Conservation (phyloP, 2,113 vertebrate genomes). For the Corythoichthys intestinalis region DNA sequence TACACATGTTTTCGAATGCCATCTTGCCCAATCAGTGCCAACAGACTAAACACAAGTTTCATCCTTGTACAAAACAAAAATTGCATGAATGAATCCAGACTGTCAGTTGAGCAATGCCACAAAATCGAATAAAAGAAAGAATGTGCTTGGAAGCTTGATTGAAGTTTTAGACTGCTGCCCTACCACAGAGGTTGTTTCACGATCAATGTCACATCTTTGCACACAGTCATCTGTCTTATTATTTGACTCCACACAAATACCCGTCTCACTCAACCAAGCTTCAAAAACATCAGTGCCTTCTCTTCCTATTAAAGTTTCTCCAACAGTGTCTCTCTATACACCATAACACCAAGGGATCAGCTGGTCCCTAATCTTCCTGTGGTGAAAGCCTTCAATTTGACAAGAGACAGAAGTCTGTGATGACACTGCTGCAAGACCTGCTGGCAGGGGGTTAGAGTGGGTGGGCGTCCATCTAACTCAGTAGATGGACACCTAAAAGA, state of each 20-base stretch:
- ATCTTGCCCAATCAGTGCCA: constrained; percentile 16
- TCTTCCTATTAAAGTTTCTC: constrained; percentile 51
- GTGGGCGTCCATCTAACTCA: constrained; percentile 23
- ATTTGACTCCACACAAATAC: not conserved
- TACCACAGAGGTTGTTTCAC: constrained; percentile 10
- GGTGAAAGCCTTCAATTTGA: constrained; percentile 46
- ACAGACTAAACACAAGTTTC: constrained; percentile 8
- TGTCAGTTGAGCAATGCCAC: constrained; percentile 1
- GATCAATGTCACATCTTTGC: not conserved
- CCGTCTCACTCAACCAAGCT: constrained; percentile 12
- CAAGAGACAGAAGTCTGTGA: constrained; percentile 46
- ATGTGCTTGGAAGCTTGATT: not conserved
- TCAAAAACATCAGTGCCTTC: constrained; percentile 15
- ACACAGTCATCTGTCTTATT: not conserved
- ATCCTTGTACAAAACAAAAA: constrained; percentile 4
- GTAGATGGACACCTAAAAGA: constrained; percentile 62
- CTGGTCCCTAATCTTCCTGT: constrained; percentile 39
- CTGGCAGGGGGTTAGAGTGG: constrained; percentile 28
- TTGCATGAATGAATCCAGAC: not conserved
- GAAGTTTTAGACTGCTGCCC: constrained; percentile 7
- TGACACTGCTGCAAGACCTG: constrained; percentile 40
- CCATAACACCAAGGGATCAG: constrained; percentile 32
- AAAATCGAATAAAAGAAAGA: constrained; percentile 6
- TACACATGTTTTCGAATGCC: constrained; percentile 1
- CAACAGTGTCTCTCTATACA: constrained; percentile 28